These are phyloP conservation scores for Geococcyx californianus DNA, from an alignment of 2,113 vertebrate species.

Conservation along the genomic window DNA sequence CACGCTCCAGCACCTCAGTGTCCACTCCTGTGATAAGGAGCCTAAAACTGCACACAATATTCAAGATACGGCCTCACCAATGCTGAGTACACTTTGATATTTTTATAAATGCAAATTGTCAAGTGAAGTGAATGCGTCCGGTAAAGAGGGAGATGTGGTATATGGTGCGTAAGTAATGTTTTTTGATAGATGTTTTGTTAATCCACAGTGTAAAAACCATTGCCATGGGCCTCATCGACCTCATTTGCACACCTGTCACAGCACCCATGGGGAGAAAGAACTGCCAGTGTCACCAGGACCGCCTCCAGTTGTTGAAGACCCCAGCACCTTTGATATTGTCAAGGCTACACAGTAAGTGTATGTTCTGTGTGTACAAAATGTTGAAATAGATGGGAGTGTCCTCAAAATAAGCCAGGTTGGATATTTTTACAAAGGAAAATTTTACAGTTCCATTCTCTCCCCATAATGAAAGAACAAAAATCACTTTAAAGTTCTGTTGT, in stretches of 20 bases:
- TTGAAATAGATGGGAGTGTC: neutral
- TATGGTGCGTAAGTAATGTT: rapidly evolving
- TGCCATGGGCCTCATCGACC: conserved; percentile 77
- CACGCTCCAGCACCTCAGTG: too few relatives aligned
- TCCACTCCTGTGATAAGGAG: too few relatives aligned
- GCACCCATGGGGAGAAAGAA: conserved; percentile 46
- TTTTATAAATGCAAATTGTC: rapidly evolving
- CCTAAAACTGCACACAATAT: too few relatives aligned
- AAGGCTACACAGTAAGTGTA: conserved; percentile 92
- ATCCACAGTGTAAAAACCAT: conserved; percentile 73
- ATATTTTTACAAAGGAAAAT: neutral
- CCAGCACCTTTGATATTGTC: conserved; percentile 90
- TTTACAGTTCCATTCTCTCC: neutral
- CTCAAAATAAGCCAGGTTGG: neutral
- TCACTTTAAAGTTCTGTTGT: neutral
- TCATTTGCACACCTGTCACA: conserved; percentile 40
- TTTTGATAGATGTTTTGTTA: neutral
- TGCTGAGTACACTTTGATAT: neutral
- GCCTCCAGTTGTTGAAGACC: conserved; percentile 80
- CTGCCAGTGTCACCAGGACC: conserved; percentile 75
- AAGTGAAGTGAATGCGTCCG: rapidly evolving
- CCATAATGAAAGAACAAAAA: neutral
- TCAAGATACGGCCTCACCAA: too few relatives aligned
- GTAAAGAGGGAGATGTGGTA: neutral
- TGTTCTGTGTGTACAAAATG: neutral